Base-by-base conservation (phyloP, 1,140 invertebrate genomes). In the Tetraneura akinire region DNA sequence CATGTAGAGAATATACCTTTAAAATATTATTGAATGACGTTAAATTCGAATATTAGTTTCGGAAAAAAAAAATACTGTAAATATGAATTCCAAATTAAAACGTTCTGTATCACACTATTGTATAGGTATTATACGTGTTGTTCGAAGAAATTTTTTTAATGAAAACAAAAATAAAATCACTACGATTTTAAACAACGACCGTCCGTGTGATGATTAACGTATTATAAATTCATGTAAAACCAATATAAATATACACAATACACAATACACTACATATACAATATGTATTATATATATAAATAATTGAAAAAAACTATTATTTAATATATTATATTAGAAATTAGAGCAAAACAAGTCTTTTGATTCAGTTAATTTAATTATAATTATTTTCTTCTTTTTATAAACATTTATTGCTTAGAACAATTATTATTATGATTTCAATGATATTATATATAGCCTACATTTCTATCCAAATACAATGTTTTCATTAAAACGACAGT, bases 281-380 rank as follows among this genome's bases (percentile, higher is more conserved):
- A 51, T 32, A 49, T 51, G 51, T 71, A 51, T 23, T 29, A 51
- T 29, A 16, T 45, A 18, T 49, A 71, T 49, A 71, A 71, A n/a
- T n/a, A 71, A 71, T 71, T 74, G 32, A 57, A 57, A 74, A n/a
- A 74, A 55, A 23, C 10, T 1, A 74, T 55, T 74, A 57, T 37
- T 74, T 74, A 49, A 49, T 53, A n/a, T 49, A 71, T 51, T n/a
- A n/a, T n/a, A n/a, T n/a, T n/a, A n/a, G n/a, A n/a, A n/a, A 23
- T 0, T 74, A 60, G 62, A 78, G 23, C 45, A 78, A 57, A 78
- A 78, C 74, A 60, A 78, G 53, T 78, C 74, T 60, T 78, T 45
- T 45, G 37, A 60, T 60, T 78, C 74, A 47, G 53, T 62, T 60
- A 60, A 62, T 57, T 60, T 23, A 45, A 23, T 57, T 18, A n/a